phyloP scores from a whole-genome alignment of 2,888 invertebrate genomes.

The Eupsilia transversa region DNA sequence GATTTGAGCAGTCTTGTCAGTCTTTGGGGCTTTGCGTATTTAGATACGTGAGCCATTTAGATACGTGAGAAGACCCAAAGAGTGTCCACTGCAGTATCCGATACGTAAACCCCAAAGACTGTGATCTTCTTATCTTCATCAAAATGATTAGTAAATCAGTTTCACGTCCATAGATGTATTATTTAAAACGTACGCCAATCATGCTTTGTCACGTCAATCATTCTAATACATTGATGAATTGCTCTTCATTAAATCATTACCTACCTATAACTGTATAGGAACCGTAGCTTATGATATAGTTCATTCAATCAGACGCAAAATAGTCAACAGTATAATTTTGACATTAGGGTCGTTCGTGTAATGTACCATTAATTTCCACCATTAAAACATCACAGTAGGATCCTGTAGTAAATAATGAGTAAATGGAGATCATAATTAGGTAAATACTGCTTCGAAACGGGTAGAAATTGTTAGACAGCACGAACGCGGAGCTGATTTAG shows the following conservation, averaged over 20 bases:
- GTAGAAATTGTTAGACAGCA: conserved; percentile 37
- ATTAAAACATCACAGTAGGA: conserved; percentile 15
- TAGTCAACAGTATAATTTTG: conserved; percentile 39
- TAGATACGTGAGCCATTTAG: not conserved
- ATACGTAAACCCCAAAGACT: not conserved
- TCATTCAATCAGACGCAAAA: not conserved
- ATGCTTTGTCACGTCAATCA: not conserved
- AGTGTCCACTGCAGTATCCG: not conserved
- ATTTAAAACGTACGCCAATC: no score
- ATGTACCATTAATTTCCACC: conserved; percentile 9
- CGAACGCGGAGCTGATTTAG: conserved; percentile 27
- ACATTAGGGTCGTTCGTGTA: conserved; percentile 38
- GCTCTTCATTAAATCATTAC: not conserved
- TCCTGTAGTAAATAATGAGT: conserved; percentile 19
- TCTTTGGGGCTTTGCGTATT: not conserved
- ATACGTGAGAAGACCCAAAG: no score
- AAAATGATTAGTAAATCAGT: not conserved
- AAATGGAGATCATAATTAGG: conserved; percentile 32
- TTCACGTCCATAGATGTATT: no score
- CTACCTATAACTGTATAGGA: not conserved
- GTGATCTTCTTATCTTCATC: not conserved
- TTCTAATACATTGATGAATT: not conserved
- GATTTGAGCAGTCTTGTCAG: not conserved
- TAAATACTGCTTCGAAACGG: conserved; percentile 11
- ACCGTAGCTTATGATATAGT: no score